Base-by-base conservation (phyloP, 1,140 invertebrate species). In the Bactericera cockerelli region DNA sequence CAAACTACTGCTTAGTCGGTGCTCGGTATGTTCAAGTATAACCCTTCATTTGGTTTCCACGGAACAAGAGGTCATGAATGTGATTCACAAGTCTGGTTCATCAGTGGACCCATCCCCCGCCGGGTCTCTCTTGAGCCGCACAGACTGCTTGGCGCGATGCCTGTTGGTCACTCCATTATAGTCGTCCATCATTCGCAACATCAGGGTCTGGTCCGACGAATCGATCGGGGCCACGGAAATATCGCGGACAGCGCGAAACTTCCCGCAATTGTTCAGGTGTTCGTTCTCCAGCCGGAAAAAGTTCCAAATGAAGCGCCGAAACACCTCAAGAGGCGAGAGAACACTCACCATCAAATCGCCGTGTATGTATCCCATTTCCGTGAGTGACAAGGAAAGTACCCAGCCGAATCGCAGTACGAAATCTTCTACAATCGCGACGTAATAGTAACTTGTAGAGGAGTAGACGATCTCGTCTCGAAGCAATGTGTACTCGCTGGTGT, bases 281-380 rank as follows among this genome's bases (percentile, higher is more conserved):
- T 99, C 97, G 75, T 99, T 99, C 75, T 99, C 97, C 63, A 99
- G 71, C 1, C 97, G 94, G 76, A 99, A 98, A 71, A 95, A 99
- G 73, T 99, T 99, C 97, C 97, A 99, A 33, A 99, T 83, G 75
- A 99, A 99, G 59, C 95, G 79, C 66, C 93, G 84, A 70, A 96
- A 91, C 8, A 99, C 91, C 81, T 99, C 96, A 1, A 98, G 72
- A 2, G 90, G 87, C 1, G 93, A 87, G 8, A 94, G 74, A 59
- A 98, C 78, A 2, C 91, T 90, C 1, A 83, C 81, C 79, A 99
- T 87, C 11, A 93, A 79, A 69, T 98, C 93, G 2, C 76, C 74
- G 62, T 85, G 80, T 22, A 93, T 76, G 42, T 83, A 79, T 26
- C 81, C 79, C 65, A 87, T 85, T 73, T 98, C 89, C 0, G 82